These are phyloP conservation scores for Caenorhabditis plicata DNA, from an alignment of 2,888 invertebrate genomes.

Conservation along the genomic window DNA sequence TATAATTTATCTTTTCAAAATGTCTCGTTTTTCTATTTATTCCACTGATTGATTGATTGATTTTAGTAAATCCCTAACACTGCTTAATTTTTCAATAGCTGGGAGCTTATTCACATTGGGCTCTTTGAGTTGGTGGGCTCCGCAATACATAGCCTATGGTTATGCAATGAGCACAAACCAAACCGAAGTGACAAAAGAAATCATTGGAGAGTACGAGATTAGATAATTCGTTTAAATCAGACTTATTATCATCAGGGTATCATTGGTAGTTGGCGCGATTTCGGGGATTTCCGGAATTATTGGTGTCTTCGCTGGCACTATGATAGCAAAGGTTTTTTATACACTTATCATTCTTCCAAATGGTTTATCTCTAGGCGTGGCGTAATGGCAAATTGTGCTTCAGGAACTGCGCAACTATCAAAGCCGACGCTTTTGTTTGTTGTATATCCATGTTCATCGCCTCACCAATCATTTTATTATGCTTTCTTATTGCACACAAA, in stretches of 20 bases:
- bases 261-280: constrained; percentile 87
- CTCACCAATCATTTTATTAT: constrained; percentile 82
- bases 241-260: constrained; percentile 26
- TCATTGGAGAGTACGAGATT: constrained; percentile 13
- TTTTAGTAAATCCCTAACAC: too few relatives aligned
- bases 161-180: constrained; percentile 22
- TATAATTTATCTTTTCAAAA: constrained; percentile 41
- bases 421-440: constrained; percentile 75
- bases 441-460: constrained; percentile 82
- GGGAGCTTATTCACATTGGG: too few relatives aligned
- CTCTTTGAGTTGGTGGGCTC: constrained; percentile 88
- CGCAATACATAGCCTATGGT: constrained; percentile 38
- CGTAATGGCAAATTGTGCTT: constrained; percentile 43
- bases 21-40: too few relatives aligned
- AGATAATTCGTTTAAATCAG: background rate
- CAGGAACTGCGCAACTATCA: constrained; percentile 13
- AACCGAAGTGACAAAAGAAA: background rate
- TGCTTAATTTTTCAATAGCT: too few relatives aligned
- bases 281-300: constrained; percentile 87
- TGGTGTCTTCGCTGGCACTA: constrained; percentile 86
- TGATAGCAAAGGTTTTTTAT: constrained; percentile 74
- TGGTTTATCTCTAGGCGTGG: too few relatives aligned
- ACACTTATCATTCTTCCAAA: too few relatives aligned
- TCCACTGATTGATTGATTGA: too few relatives aligned
- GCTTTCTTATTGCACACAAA: constrained; percentile 73